Evolutionary conservation across 37 sponge, comb jelly and placozoan species (phyloP).

Genomic region (Aphrocallistes beatrix): DNA sequence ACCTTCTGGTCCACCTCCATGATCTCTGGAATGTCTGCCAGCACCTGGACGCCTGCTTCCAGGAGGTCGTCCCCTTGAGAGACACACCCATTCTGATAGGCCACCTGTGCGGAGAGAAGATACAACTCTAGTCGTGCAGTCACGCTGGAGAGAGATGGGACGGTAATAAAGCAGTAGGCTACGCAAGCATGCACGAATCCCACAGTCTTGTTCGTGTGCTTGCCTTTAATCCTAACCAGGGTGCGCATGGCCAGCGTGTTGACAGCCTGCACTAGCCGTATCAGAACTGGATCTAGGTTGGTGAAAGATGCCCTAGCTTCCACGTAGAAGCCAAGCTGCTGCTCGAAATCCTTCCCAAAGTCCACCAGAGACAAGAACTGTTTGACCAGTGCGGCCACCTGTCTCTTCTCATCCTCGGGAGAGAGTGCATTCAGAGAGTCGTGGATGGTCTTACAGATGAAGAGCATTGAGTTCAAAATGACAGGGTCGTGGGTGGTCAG

Average conservation of each 20-base stretch:
- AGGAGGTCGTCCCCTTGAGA: conserved; percentile 93
- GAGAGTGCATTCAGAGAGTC: conserved; percentile 90
- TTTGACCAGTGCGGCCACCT: conserved; percentile 44
- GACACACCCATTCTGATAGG: conserved; percentile 78
- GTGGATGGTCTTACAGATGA: conserved; percentile 73
- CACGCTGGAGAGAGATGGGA: conserved; percentile 65
- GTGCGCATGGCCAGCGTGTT: conserved; percentile 75
- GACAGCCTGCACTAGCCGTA: conserved; percentile 79
- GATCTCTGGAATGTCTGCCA: conserved; percentile 62
- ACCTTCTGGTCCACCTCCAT: conserved; percentile 62
- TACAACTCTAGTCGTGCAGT: conserved; percentile 69
- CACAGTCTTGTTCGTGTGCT: conserved; percentile 79
- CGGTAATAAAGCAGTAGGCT: conserved; percentile 91
- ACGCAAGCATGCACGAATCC: conserved; percentile 91
- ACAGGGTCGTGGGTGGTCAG: conserved; percentile 69
- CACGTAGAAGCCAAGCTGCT: conserved; percentile 90
- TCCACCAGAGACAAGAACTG: conserved; percentile 47
- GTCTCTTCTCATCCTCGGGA: conserved; percentile 69
- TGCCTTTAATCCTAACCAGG: conserved; percentile 44
- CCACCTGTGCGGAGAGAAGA: conserved; percentile 76
- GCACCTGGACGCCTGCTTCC: conserved; percentile 59
- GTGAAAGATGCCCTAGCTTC: conserved; percentile 77
- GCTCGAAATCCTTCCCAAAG: conserved; percentile 89
- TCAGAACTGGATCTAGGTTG: conserved; percentile 72
- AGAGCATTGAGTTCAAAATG: conserved; percentile 79